phyloP scores from a whole-genome alignment of 2,888 invertebrate species.

The Eurytoma adleriae region DNA sequence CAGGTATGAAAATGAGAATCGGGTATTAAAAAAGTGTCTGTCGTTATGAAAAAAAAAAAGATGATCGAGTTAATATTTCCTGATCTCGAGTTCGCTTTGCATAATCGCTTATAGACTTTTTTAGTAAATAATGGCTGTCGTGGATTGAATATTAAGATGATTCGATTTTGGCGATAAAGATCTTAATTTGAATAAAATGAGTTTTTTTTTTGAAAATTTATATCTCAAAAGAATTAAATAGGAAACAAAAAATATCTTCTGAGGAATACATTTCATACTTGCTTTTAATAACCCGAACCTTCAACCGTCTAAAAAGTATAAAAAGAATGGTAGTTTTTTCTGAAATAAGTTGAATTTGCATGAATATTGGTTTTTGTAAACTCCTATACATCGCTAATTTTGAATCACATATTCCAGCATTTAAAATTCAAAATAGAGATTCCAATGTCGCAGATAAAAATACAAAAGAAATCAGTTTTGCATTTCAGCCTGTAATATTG shows the following conservation, averaged over 20 bases:
- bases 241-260: background rate
- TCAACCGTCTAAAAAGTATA: background rate
- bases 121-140: background rate
- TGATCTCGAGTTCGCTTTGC: background rate
- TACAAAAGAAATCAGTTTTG: background rate
- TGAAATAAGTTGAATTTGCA: constrained; percentile 6
- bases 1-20: constrained; percentile 16
- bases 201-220: background rate
- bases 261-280: background rate
- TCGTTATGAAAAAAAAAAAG: constrained; percentile 5
- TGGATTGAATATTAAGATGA: background rate
- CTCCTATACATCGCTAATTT: constrained; percentile 7
- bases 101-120: background rate
- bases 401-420: background rate
- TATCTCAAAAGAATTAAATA: background rate
- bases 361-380: constrained; percentile 10
- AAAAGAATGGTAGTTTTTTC: background rate
- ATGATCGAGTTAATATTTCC: constrained; percentile 5
- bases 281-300: background rate
- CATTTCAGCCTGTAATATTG: background rate
- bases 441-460: background rate
- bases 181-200: background rate
- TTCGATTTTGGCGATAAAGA: constrained; percentile 6
- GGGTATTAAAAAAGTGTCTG: background rate
- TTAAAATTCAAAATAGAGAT: constrained; percentile 18